Evolutionary conservation across 2,888 invertebrate genomes (phyloP).

Genomic region (Monochamus alternatus): DNA sequence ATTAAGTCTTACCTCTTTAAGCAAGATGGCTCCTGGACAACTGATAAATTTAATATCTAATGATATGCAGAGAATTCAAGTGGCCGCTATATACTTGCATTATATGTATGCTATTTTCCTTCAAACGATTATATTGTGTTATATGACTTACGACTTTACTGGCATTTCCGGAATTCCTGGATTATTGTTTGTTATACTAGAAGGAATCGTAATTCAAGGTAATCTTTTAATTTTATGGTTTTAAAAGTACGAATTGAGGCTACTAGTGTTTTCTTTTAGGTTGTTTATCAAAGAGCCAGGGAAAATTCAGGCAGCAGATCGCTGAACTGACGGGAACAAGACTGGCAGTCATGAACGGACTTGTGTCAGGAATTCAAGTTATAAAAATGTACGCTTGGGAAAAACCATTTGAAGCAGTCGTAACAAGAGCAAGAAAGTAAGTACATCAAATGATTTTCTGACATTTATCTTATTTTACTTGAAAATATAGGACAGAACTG

Average conservation of each 20-base stretch:
- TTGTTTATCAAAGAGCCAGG: conserved; percentile 70
- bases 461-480: background rate
- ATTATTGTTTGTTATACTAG: conserved; percentile 73
- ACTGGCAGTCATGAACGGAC: conserved; percentile 82
- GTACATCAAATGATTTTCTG: conserved; percentile 45
- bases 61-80: conserved; percentile 87
- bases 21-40: conserved; percentile 87
- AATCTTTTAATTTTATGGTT: conserved; percentile 25
- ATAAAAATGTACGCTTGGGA: conserved; percentile 89
- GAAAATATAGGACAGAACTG: background rate
- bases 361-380: conserved; percentile 81
- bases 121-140: conserved; percentile 77
- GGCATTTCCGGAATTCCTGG: conserved; percentile 76
- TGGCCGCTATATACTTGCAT: conserved; percentile 80
- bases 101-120: conserved; percentile 88
- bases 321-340: conserved; percentile 77
- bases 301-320: conserved; percentile 69
- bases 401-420: conserved; percentile 78
- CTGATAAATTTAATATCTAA: conserved; percentile 89
- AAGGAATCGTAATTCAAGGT: conserved; percentile 73
- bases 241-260: background rate
- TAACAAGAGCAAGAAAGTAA: conserved; percentile 76
- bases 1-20: conserved; percentile 80
- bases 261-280: conserved; percentile 52
- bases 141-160: conserved; percentile 74